Evolutionary conservation across 2,888 invertebrate genomes (phyloP).

Genomic region (Adineta ricciae): DNA sequence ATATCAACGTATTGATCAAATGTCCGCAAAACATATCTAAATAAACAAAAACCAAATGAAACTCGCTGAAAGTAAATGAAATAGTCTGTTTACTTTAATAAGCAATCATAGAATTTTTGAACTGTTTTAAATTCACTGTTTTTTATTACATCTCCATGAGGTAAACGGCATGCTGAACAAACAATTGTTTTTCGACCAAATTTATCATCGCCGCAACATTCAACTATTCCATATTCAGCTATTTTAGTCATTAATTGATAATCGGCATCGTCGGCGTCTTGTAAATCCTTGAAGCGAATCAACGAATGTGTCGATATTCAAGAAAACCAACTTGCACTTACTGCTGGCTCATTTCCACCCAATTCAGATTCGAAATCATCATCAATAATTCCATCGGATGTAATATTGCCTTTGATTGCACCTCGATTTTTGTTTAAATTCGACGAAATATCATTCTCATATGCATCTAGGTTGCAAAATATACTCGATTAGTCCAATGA

Average conservation of each 20-base stretch:
- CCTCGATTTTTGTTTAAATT: not conserved
- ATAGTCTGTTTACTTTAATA: slow-evolving; percentile 32
- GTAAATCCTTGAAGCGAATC: not conserved
- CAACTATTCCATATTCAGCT: slow-evolving; percentile 28
- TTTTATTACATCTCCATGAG: slow-evolving; percentile 44
- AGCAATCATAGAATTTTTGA: slow-evolving; percentile 27
- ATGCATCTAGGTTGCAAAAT: not conserved
- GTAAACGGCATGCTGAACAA: slow-evolving; percentile 81
- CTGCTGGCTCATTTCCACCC: not conserved
- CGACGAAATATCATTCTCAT: not conserved
- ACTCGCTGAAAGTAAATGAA: no score
- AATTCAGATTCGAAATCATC: slow-evolving; percentile 20
- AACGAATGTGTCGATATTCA: not conserved
- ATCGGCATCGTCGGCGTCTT: not conserved
- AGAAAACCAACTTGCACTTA: not conserved
- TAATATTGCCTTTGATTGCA: not conserved
- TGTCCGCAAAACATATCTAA: slow-evolving; percentile 82
- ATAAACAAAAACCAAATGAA: no score
- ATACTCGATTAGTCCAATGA: not conserved
- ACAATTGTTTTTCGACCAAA: slow-evolving; percentile 87
- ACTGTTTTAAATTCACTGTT: slow-evolving; percentile 27
- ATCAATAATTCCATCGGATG: slow-evolving; percentile 19
- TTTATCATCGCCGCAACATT: slow-evolving; percentile 32
- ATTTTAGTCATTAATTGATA: slow-evolving; percentile 5
- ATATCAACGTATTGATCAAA: slow-evolving; percentile 93